phyloP scores from a whole-genome alignment of 2,113 vertebrate genomes.

The Sigmodon hispidus region DNA sequence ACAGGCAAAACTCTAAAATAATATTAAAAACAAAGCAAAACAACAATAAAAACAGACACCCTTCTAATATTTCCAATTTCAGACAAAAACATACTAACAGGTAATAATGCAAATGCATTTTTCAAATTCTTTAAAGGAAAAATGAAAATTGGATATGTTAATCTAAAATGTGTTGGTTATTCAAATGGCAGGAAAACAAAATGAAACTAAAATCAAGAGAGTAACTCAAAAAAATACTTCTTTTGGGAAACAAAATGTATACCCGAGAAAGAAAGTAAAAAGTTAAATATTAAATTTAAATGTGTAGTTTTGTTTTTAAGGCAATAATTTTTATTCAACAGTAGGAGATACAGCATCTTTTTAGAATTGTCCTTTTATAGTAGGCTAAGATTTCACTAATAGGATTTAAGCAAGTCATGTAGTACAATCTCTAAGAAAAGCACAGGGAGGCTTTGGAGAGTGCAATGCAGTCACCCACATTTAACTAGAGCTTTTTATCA shows the following conservation, averaged over 20 bases:
- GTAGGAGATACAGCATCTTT: background rate
- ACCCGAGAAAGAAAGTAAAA: background rate
- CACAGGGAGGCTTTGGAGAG: background rate
- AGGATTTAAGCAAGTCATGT: constrained; percentile 21
- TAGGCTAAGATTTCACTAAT: background rate
- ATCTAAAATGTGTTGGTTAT: constrained; percentile 38
- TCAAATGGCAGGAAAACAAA: constrained; percentile 14
- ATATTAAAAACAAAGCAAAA: constrained; percentile 11
- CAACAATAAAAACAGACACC: background rate
- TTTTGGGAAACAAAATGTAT: constrained; percentile 13
- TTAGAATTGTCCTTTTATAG: background rate
- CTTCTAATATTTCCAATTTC: background rate
- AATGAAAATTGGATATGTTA: constrained; percentile 37
- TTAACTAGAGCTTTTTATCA: constrained; percentile 17
- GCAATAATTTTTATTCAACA: background rate
- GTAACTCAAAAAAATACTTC: constrained; percentile 11
- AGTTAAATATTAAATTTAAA: constrained; percentile 49
- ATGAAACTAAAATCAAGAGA: background rate
- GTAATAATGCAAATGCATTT: constrained; percentile 3
- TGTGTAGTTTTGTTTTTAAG: background rate
- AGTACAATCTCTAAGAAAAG: background rate
- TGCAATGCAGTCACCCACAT: background rate
- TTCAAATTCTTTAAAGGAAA: background rate
- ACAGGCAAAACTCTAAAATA: constrained; percentile 30
- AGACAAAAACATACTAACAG: background rate